Evolutionary conservation across 92 coral and sea anemone genomes (phyloP).

Genomic region (Zoanthus gigantus): DNA sequence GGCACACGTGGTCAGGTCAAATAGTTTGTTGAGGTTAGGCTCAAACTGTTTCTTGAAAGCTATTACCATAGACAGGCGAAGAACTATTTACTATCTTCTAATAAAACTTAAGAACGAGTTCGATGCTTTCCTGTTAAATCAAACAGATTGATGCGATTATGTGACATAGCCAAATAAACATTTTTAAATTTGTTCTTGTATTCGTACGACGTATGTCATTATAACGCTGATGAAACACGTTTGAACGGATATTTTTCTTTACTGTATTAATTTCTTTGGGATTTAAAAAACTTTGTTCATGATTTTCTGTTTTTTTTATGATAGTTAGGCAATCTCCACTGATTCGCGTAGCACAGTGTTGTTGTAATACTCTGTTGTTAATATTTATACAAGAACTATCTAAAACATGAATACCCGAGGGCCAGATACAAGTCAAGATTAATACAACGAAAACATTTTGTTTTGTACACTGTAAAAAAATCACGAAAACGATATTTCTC

Average conservation of each 20-base stretch:
- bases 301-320: not conserved
- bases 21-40: not conserved
- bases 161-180: not conserved
- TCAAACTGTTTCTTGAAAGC: not conserved
- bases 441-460: too few species aligned
- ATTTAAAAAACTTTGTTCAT: not conserved
- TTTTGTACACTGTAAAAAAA: too few species aligned
- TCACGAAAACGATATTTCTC: too few species aligned
- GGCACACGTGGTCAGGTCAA: not conserved
- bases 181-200: not conserved
- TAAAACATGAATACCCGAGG: too few species aligned
- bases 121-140: not conserved
- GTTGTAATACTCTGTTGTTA: not conserved
- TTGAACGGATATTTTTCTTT: too few species aligned
- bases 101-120: not conserved
- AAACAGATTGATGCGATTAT: not conserved
- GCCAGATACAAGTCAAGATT: too few species aligned
- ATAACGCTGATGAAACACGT: too few species aligned
- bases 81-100: not conserved
- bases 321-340: not conserved
- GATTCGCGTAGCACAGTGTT: not conserved
- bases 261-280: not conserved
- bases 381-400: too few species aligned
- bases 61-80: not conserved
- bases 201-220: too few species aligned